Evolutionary conservation across 2,113 vertebrate genomes (phyloP), one percentile per base, ranked within the genome.

Genomic region (Felis chaus): DNA sequence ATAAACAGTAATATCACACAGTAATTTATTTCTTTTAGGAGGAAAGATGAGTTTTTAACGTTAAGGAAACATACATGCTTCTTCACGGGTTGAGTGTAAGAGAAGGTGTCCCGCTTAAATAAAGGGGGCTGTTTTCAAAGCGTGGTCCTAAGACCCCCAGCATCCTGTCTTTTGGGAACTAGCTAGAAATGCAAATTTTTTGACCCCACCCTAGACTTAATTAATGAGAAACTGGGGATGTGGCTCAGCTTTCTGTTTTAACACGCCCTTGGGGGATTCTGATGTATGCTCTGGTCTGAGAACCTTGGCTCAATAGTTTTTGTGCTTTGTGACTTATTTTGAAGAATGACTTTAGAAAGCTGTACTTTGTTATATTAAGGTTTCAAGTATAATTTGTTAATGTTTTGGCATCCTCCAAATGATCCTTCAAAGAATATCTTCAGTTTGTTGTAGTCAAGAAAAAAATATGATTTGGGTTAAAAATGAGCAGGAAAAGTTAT

Each of bases 21-120:
- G 21, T 85, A 71, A 55, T 61, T 96, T 85, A 48, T 68, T 96
- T 85, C 18, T 96, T 89, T 82, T 63, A 76, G n/a, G 39, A 50
- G 36, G 4, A 78, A 82, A 86, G 36, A 69, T 81, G n/a, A 81
- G 19, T 74, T 91, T 81, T 91, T 33, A 61, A 89, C 71, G 19
- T 78, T 41, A 74, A 87, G 41, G 29, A 78, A 82, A 82, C 0
- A 0, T 25, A 21, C 10, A 7, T 31, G 12, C 15, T 84, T 87
- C 61, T 57, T 61, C 27, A 27, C 80, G 31, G 69, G 12, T 71
- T 95, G 39, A 84, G 23, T 81, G n/a, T 86, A 36, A 63, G 53
- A 93, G 36, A 15, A 45, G 29, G 10, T 73, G 5, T 89, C 25
- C 79, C 66, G 53, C 63, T 95, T 27, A 31, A 27, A 69, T 25